Evolutionary conservation across 2,113 vertebrate species (phyloP), one percentile per base, ranked within the genome.

Genomic region (Amazona vittata): DNA sequence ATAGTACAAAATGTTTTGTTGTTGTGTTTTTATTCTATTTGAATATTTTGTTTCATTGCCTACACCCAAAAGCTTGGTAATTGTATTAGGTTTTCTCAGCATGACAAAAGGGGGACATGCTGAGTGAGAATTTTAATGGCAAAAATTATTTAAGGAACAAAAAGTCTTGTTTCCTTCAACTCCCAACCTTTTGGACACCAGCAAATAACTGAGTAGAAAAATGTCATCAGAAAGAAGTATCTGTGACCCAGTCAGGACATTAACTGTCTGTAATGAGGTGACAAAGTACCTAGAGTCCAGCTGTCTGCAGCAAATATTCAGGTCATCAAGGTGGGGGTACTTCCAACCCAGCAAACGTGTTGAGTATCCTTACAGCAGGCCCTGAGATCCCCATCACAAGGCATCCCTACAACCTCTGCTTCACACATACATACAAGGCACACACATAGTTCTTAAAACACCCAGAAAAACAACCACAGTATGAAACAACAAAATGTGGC

Each of bases 1-100:
- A 93, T 89, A 83, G 68, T 62, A 86, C 73, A 93, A 92, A 96
- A 87, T 77, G 74, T 88, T 89, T 92, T 57, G 67, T 59, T 59
- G 57, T 35, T n/a, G 21, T 59, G 57, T 59, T 59, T 59, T 59
- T 59, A 59, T 60, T 83, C 49, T 25, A 52, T 78, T 75, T 91
- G 21, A 59, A 59, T 78, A 63, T 75, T 91, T 88, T 91, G 43
- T 74, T 88, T 95, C 76, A 79, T 69, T 89, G 57, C 81, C 53
- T 94, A 78, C n/a, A 82, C 26, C 46, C 60, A 83, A 79, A 81
- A 53, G 18, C 71, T 74, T 91, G 37, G 14, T 91, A 88, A 89
- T 78, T 83, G 64, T 75, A 55, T 43, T 44, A 63, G 43, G 3
- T 86, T 93, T 95, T 90, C 68, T 89, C 76, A 86, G 64, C 57